Evolutionary conservation across 2,797 vertebrate genomes (phyloP), one percentile per base, ranked within the genome.

Genomic region (Cryptoblepharus egeriae): DNA sequence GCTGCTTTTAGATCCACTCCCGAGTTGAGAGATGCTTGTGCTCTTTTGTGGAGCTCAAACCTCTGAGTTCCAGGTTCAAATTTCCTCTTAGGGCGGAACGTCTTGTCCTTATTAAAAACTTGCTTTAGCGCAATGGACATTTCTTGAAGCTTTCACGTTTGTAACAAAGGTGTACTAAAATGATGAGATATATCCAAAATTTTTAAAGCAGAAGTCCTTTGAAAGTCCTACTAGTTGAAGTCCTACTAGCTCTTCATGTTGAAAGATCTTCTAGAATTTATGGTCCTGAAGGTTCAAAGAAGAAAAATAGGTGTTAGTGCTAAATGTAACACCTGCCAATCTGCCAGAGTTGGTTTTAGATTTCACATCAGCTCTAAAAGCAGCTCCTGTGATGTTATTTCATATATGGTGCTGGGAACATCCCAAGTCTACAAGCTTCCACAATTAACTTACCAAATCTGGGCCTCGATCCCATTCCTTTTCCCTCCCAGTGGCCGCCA

Each of bases 41-140:
- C 96, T n/a, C 93, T 92, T 88, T 97, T 97, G 90, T 97, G 97
- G 68, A 97, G 94, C 84, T 97, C 96, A 90, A 97, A 97, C 79
- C 96, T 95, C 87, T 97, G 97, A 0, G 96, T 97, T 82, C 97
- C 97, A n/a, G 96, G 96, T 81, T 97, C 97, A 90, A 97, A 97
- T 85, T 96, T 97, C 77, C 97, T 96, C 86, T 97, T 97, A 49
- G 96, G 97, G 32, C 96, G 94, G 87, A 97, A 97, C 5, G 97
- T 97, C 92, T 97, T 97, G 92, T 97, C 97, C 85, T 97, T 97
- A 91, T 96, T 97, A 85, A 97, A 97, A 82, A 97, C 97, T 88
- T 97, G 96, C 86, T 97, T 97, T 77, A 97, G 95, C 58, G 95
- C 94, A 81, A 94, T 96, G 60, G 97, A 96, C 97, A 97, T 97